Evolutionary conservation across 2,113 vertebrate species (phyloP), one percentile per base, ranked within the genome.

Genomic region (Carassius gibelio): DNA sequence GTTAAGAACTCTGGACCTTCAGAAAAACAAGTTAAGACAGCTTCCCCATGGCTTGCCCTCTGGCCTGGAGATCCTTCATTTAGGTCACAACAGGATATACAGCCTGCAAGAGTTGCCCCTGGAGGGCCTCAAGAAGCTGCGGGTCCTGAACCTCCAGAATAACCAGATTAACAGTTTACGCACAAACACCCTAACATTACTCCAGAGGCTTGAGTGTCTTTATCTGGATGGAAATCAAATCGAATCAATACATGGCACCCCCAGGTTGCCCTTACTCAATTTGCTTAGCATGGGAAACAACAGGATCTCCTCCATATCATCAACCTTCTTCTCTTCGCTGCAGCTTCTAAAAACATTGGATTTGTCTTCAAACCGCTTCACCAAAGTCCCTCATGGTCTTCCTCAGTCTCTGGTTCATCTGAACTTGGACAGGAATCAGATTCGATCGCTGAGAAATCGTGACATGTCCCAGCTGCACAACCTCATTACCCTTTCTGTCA

Each of bases 341-440:
- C 89, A 93, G 82, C 92, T 88, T 83, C 90, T 96, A 77, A 90
- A 90, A 5, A 95, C 93, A 75, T 93, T 97, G 74, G 93, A 93
- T 86, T 90, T 97, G 86, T 93, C 93, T 66, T 92, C 93, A 36
- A 97, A 96, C 72, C 89, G 91, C 64, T 90, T 96, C 69, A 88
- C 90, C 13, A 93, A 61, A 61, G 90, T 95, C 8, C 95, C 96
- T 36, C 81, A 84, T 75, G 91, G 93, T 69, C 90, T 96, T 79
- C 96, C 95, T 21, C 93, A 88, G 84, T 92, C 94, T 36, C 90
- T 96, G 84, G 81, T 93, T 36, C 93, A 94, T 57, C 90, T 97
- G 88, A 95, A 93, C 86, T 86, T 96, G 90, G 95, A 96, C 87
- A 94, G 93, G 90, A 97, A 96, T 79, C 91, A 91, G 72, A 93